Evolutionary conservation across 2,113 vertebrate genomes (phyloP), one percentile per base, ranked within the genome.

Genomic region (Microcebus ravelobensis): DNA sequence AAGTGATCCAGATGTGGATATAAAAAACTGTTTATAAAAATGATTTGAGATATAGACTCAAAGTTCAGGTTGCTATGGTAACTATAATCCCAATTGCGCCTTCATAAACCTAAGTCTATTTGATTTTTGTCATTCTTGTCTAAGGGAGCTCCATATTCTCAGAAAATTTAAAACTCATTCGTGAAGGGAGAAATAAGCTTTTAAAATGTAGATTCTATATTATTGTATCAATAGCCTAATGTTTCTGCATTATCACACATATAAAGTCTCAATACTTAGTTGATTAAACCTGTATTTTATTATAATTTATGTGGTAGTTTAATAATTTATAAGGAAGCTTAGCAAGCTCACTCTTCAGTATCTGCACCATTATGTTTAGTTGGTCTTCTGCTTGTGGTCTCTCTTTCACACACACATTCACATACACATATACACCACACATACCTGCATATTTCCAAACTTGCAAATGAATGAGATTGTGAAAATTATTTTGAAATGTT

Each of bases 91-190:
- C 76, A 84, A 57, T 23, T 68, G 61, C 90, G 34, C 36, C 61
- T 96, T 92, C 59, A 79, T 73, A 95, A 97, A 83, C 91, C 83
- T 76, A 94, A 80, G 57, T 90, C 70, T 96, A 90, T 95, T 96
- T 96, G 85, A 91, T 87, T 96, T 92, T 97, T 96, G 74, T 92
- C 92, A 76, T 96, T 93, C 87, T 88, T 79, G 14, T 93, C 52
- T 67, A 77, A 39, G 31, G 70, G 27, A 93, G 36, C 68, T 57
- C 17, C 45, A 29, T 73, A 68, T 36, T 91, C 42, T 85, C 36
- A 94, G 48, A 87, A 91, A 90, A 79, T 65, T 55, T 86, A 74
- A 96, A 94, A 82, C 34, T 85, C 52, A 91, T 92, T 96, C 90
- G 18, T 34, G 39, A 57, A 81, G 12, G 17, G 1, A 1, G 13